Base-by-base conservation (phyloP, 1,140 invertebrate species). In the Diabrotica virgifera region DNA sequence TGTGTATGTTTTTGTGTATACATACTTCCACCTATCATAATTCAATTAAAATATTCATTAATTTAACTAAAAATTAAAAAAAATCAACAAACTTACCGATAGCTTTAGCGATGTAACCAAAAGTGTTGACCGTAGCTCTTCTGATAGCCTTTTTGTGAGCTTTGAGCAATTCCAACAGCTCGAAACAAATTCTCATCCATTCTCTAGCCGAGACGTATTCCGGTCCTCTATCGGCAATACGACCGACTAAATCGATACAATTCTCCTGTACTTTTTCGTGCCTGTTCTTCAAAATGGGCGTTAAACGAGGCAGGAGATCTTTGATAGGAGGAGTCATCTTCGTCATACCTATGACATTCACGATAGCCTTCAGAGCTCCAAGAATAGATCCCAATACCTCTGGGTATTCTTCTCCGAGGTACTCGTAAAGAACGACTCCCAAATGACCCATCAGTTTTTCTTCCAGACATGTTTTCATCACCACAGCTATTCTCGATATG, bases 321-420 rank as follows among this genome's bases (percentile, higher is more conserved):
- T 99, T 99, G 67, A 99, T 99, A 4, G 97, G 97, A 5, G 98
- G 98, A 5, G 96, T 99, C 97, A 99, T 99, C 84, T 99, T 99
- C 0, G 96, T 98, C 97, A 99, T 99, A 74, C 70, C 70, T 67
- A 46, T 99, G 5, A 99, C 98, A 82, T 99, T 99, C 0, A 99
- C 97, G 74, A 99, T 99, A 0, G 93, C 95, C 82, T 99, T 99
- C 0, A 99, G 81, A 1, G 97, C 98, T 2, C 97, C 98, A 5
- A 99, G 83, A 79, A 99, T 99, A 52, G 95, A 98, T 61, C 98
- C 98, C 62, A 99, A 80, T 35, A 99, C 98, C 83, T 99, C 98
- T 0, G 98, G 98, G 79, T 99, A 99, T 81, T 99, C 97, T 83
- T 99, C 98, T 70, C 98, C 98, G 67, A 99, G 83, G 79, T 99